Base-by-base conservation (phyloP, 2,888 invertebrate genomes). In the Erebia ligea region DNA sequence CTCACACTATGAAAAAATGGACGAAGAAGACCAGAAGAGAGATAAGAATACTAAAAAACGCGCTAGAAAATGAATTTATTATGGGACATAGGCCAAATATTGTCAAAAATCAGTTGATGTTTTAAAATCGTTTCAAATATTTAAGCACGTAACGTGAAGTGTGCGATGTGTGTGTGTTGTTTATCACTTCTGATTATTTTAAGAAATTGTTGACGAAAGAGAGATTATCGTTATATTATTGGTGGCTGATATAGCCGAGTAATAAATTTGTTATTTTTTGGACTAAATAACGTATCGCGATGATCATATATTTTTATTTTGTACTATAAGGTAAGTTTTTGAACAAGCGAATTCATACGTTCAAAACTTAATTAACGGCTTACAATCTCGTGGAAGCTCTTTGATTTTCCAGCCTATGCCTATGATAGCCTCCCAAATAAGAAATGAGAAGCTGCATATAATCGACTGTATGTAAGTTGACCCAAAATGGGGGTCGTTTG, bases 1-100 rank as follows among this genome's bases (percentile, higher is more conserved):
- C 48, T 86, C 86, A 0, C 93, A 93, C 81, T 92, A 89, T 73
- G 81, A 78, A n/a, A 83, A 87, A 77, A 86, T 90, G 86, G 91
- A 92, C 17, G 86, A 88, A 71, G 89, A 91, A 77, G 88, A 90
- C 70, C 80, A 83, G 62, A 10, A 76, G 21, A 80, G 88, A 71
- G 64, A 62, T 17, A 71, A 72, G 15, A 79, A 73, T 67, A 85
- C 64, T 5, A 72, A 61, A 42, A 74, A 70, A 57, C 70, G 74
- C 10, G 61, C 13, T 25, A 66, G 34, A 56, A 66, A 61, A 70
- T 48, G 19, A 58, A 62, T 34, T 34, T 61, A n/a, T 45, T 45
- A 11, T 13, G n/a, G n/a, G n/a, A n/a, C n/a, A 45, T 45, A 34
- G 34, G 34, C 6, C 5, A 0, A 45, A 48, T 17, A 50, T 58